Percentiles rank a stretch among this genome's conserved stretches.
Evolutionary conservation across 2,113 vertebrate genomes (phyloP).

Genomic region (Eclectus roratus): DNA sequence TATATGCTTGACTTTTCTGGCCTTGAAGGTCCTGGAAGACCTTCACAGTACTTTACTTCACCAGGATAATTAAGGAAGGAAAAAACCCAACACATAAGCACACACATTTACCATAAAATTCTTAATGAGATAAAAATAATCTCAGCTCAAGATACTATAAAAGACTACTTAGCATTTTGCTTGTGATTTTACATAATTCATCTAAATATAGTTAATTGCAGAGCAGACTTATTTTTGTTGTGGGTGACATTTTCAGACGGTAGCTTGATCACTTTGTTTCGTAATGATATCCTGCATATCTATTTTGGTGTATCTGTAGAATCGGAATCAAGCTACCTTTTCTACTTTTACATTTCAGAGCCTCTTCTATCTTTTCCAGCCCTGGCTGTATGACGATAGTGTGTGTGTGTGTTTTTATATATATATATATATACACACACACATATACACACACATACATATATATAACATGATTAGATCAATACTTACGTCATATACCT

Average conservation of each 20-base stretch:
- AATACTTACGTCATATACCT: not conserved
- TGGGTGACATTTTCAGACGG: conserved; percentile 57
- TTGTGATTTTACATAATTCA: conserved; percentile 61
- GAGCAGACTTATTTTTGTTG: conserved; percentile 61
- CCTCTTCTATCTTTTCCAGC: not conserved
- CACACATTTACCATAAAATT: conserved; percentile 15
- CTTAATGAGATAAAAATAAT: conserved; percentile 68
- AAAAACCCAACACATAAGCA: not conserved
- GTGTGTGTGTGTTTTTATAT: no score
- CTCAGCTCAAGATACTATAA: conserved; percentile 32
- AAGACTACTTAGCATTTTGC: conserved; percentile 55
- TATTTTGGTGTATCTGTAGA: conserved; percentile 41
- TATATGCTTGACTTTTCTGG: not conserved
- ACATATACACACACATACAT: not conserved
- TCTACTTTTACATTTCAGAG: not conserved
- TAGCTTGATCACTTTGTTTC: conserved; percentile 62
- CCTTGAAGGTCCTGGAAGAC: conserved; percentile 13
- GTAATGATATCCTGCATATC: not conserved
- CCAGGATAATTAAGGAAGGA: not conserved
- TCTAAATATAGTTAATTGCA: conserved; percentile 66
- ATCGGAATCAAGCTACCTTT: not conserved
- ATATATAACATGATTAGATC: not conserved
- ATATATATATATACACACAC: not conserved
- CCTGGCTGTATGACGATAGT: not conserved
- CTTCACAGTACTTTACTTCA: not conserved